These are phyloP conservation scores for Cromileptes altivelis DNA, from an alignment of 2,113 vertebrate species.

Conservation along the genomic window DNA sequence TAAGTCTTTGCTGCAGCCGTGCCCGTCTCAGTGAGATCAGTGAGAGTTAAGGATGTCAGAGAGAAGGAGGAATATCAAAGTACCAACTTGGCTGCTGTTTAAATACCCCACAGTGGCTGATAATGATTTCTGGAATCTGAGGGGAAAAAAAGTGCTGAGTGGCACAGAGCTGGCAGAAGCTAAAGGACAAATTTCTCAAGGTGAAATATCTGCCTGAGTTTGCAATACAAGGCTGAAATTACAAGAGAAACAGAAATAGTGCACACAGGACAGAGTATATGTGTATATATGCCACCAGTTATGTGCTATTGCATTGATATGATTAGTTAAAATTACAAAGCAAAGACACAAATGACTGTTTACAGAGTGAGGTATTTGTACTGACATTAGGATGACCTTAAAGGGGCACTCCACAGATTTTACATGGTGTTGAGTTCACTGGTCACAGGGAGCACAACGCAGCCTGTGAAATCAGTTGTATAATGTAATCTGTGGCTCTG, in stretches of 20 bases:
- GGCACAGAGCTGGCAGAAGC: conserved; percentile 73
- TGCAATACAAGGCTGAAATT: conserved; percentile 64
- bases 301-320: background rate
- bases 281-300: background rate
- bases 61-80: conserved; percentile 75
- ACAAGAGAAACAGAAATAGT: conserved; percentile 50
- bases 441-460: background rate
- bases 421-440: background rate
- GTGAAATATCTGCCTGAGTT: conserved; percentile 79
- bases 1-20: conserved; percentile 41
- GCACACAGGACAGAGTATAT: background rate
- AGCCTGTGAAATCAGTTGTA: background rate
- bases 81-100: conserved; percentile 73
- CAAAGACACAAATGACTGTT: background rate
- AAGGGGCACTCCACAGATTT: background rate
- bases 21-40: conserved; percentile 44
- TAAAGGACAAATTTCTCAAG: conserved; percentile 82
- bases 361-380: conserved; percentile 1
- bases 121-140: conserved; percentile 80
- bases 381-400: background rate
- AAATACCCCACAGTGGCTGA: conserved; percentile 78
- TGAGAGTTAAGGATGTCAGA: conserved; percentile 56
- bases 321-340: background rate
- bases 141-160: conserved; percentile 80
- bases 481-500: conserved; percentile 6